These are phyloP conservation scores for Streptopelia turtur DNA, from an alignment of 2,797 vertebrate genomes.

Conservation along the genomic window DNA sequence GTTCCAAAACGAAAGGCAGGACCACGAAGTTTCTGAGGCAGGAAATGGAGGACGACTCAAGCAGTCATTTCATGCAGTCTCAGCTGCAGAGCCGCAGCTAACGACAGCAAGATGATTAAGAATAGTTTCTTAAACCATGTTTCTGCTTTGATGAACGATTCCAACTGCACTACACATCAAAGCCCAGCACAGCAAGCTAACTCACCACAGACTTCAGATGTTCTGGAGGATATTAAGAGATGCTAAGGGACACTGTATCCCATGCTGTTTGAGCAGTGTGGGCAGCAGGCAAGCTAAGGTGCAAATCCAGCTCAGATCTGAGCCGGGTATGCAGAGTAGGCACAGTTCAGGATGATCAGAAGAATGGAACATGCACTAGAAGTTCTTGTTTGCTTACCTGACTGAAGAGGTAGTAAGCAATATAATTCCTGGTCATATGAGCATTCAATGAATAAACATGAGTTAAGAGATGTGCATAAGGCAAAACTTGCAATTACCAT, in stretches of 20 bases:
- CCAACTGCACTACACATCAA: constrained; percentile 8
- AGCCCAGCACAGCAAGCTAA: constrained; percentile 24
- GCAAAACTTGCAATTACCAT: background rate
- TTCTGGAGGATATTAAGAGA: background rate
- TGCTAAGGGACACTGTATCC: background rate
- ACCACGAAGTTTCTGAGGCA: constrained; percentile 39
- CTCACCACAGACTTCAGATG: background rate
- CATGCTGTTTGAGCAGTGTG: background rate
- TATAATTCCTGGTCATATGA: background rate
- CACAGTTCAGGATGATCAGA: background rate
- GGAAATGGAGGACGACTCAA: constrained; percentile 62
- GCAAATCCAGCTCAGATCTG: background rate
- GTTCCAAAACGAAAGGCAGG: constrained; percentile 65
- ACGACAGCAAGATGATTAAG: background rate
- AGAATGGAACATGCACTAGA: background rate
- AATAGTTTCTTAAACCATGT: background rate
- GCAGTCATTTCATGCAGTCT: background rate
- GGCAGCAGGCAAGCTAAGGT: background rate
- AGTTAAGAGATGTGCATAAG: background rate
- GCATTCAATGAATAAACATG: background rate
- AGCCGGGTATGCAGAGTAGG: background rate
- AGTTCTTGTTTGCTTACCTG: background rate
- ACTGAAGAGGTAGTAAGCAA: background rate
- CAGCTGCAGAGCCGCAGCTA: constrained; percentile 9
- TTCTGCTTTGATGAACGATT: constrained; percentile 16